Base-by-base conservation (phyloP, 2,888 invertebrate species). In the Cetonia aurata region DNA sequence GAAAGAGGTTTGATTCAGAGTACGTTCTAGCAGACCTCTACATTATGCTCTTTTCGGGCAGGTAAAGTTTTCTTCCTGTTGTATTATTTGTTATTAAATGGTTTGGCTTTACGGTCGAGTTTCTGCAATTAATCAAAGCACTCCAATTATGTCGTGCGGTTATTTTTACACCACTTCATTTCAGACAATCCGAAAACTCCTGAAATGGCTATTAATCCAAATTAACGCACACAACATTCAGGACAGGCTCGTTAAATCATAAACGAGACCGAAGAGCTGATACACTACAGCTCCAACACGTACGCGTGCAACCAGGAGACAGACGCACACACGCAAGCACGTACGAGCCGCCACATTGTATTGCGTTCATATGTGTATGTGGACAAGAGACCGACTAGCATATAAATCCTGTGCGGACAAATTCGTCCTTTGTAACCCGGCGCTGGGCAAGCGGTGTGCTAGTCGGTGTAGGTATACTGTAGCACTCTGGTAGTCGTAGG, bases 211-310 rank as follows among this genome's bases (percentile, higher is more conserved):
- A 62, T 62, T 62, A 62, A 62, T 62, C 62, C 62, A 62, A 62
- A 62, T 62, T 62, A 62, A 62, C 62, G 48, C 62, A 48, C 25
- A 62, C 62, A 62, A 48, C 62, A 42, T 48, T 62, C 62, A 31
- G 50, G 62, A 62, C 62, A 62, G 62, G 62, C 62, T 62, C 62
- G 62, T 62, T 62, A 62, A 62, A 62, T 62, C 62, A 62, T 62
- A 62, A 62, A 62, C 62, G 62, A 62, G 62, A 50, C 62, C 46
- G 62, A 33, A 62, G 48, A 48, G 62, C 62, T 62, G 62, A 62
- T 62, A 48, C 62, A 48, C 62, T 48, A 13, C 62, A n/a, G 31
- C 31, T 31, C 31, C 48, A 62, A 19, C 17, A 13, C 56, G 44
- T 62, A 62, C 62, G 48, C 62, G 56, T 56, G 37, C 56, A 56